Conservation (phyloP, 1,140 invertebrate species). For the Neodiprion lecontei region DNA sequence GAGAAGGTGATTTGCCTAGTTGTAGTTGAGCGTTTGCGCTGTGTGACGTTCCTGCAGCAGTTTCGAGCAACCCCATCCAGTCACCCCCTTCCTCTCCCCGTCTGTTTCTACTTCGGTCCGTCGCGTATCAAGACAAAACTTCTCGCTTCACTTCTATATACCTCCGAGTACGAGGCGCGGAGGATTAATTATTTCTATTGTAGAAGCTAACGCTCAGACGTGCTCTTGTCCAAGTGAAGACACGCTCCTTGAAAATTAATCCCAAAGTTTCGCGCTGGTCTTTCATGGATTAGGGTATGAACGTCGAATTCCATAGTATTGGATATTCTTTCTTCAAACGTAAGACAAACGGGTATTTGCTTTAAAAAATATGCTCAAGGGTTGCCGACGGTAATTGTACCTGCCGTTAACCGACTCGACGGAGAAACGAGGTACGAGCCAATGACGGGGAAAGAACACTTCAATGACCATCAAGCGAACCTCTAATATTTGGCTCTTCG, state of each 20-base stretch:
- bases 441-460: background rate
- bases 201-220: background rate
- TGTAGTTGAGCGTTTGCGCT: background rate
- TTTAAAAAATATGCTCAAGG: no score
- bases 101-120: background rate
- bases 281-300: no score
- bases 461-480: background rate
- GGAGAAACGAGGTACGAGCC: constrained; percentile 29
- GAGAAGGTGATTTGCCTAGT: constrained; percentile 2
- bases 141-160: background rate
- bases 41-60: no score
- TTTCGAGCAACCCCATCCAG: no score
- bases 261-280: background rate
- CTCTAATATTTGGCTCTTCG: background rate
- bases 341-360: no score
- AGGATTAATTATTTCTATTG: constrained; percentile 6
- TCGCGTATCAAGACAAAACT: background rate
- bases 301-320: no score
- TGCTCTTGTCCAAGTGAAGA: background rate
- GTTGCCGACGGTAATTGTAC: no score
- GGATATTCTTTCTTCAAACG: no score
- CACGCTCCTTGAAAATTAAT: background rate
- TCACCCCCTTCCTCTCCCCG: background rate
- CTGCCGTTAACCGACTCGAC: constrained; percentile 23
- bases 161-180: background rate